A percentile compares a stretch with the other conserved stretches of the same genome.
These are phyloP conservation scores for Pheosia tremula DNA, from an alignment of 2,888 invertebrate genomes.

Conservation along the genomic window DNA sequence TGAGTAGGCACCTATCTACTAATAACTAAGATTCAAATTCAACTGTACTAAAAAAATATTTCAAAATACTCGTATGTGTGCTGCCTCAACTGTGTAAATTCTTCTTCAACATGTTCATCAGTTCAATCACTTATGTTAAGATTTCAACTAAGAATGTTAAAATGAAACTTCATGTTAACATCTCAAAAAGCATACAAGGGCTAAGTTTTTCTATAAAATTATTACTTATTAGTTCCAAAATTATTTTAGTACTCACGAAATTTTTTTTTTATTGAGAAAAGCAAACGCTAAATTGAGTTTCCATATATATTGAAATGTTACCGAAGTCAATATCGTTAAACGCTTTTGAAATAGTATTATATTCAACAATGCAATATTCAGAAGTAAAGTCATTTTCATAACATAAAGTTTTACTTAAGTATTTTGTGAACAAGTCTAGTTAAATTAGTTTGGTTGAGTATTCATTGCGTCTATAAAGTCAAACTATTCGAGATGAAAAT, in stretches of 20 bases:
- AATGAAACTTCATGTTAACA: constrained; percentile 7
- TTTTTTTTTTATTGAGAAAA: constrained; percentile 11
- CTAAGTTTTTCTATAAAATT: constrained; percentile 9
- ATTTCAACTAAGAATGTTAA: background rate
- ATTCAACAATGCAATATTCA: constrained; percentile 24
- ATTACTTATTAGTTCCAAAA: constrained; percentile 14
- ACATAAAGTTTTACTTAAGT: constrained; percentile 8
- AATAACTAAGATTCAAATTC: too few relatives aligned
- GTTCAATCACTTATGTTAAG: background rate
- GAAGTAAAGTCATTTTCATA: constrained; percentile 20
- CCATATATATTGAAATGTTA: constrained; percentile 5
- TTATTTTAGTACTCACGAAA: constrained; percentile 12
- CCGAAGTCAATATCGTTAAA: constrained; percentile 20
- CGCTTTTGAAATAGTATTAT: constrained; percentile 18
- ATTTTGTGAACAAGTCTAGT: constrained; percentile 4
- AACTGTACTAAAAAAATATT: too few relatives aligned
- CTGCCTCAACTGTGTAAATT: background rate
- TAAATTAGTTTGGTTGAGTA: background rate
- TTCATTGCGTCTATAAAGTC: background rate
- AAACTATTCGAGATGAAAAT: background rate
- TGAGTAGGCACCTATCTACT: too few relatives aligned
- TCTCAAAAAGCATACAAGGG: constrained; percentile 6
- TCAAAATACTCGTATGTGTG: background rate
- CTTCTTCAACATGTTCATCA: background rate
- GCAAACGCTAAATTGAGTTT: constrained; percentile 17